These are phyloP conservation scores for Melikaiella ostensackeni DNA, from an alignment of 2,888 invertebrate genomes.

Conservation along the genomic window DNA sequence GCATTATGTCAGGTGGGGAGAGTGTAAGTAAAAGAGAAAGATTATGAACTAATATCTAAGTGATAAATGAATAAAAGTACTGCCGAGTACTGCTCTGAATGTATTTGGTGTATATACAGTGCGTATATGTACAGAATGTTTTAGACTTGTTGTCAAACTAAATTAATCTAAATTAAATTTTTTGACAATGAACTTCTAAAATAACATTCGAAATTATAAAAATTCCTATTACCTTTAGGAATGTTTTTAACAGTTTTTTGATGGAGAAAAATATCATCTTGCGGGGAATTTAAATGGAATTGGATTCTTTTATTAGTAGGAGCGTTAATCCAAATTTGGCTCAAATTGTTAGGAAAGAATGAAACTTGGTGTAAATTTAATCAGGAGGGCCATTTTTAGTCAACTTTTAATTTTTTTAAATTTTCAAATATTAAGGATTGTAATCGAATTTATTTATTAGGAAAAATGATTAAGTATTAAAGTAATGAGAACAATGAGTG, in stretches of 20 bases:
- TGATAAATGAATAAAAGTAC: conserved; percentile 63
- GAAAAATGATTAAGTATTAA: not conserved
- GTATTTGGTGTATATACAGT: conserved; percentile 61
- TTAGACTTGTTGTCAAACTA: conserved; percentile 60
- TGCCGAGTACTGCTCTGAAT: conserved; percentile 66
- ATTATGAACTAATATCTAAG: conserved; percentile 62
- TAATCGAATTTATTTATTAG: not conserved
- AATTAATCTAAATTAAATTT: not conserved
- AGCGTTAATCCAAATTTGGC: too few relatives aligned
- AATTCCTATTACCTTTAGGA: conserved; percentile 18
- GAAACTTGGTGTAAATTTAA: too few relatives aligned
- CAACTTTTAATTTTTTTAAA: not conserved
- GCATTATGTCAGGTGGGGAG: conserved; percentile 62
- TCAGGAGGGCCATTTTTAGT: too few relatives aligned
- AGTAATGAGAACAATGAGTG: not conserved
- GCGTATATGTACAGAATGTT: conserved; percentile 67
- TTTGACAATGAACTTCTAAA: conserved; percentile 9
- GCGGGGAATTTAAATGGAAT: not conserved
- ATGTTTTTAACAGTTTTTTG: not conserved
- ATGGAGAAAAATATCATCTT: not conserved
- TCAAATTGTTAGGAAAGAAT: too few relatives aligned
- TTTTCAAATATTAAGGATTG: not conserved
- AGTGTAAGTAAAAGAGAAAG: conserved; percentile 62
- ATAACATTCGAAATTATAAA: not conserved
- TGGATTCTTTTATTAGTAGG: too few relatives aligned